Base-by-base conservation (phyloP, 1,140 invertebrate species). In the Pissodes strobi region DNA sequence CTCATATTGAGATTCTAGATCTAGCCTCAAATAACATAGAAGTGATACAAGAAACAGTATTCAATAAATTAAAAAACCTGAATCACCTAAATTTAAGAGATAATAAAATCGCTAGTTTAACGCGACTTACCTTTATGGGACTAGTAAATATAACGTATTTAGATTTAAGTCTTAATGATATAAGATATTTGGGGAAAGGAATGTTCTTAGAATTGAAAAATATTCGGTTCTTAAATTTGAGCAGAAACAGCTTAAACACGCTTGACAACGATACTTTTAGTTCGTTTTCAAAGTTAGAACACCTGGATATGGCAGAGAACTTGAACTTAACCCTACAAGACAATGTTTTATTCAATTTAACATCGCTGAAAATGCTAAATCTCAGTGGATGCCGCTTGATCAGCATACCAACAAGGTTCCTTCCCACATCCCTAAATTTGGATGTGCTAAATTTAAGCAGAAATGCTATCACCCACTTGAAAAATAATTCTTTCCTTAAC, bases 261-360 rank as follows among this genome's bases (percentile, higher is more conserved):
- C 37, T 60, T 9, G 19, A 60, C 6, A 15, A 22, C 5, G 22
- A 49, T 18, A 49, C 57, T 12, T 60, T 60, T 17, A 2, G 13
- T 37, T 12, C 19, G 23, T 15, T 60, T 30, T 22, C 27, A 6
- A 51, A 25, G 5, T 25, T 60, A 25, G 27, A 60, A 60, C 1
- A 13, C 18, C 30, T 60, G 18, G 57, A 60, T 49, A 25, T 60
- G 19, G 37, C 57, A 3, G 12, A 38, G 2, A 60, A 60, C 17
- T 1, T n/a, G 1, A 39, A 21, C 15, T 25, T 60, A 1, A 60
- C 25, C 2, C 15, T 71, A 8, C 27, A 61, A 38, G 23, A 9
- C 1, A 23, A 66, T 41, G 3, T 66, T 10, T 71, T 72, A 46
- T 22, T 22, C 9, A 53, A 43, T 27, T 57, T 71, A 25, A 49